phyloP scores from a whole-genome alignment of 2,888 invertebrate genomes.

The Aphidius colemani region DNA sequence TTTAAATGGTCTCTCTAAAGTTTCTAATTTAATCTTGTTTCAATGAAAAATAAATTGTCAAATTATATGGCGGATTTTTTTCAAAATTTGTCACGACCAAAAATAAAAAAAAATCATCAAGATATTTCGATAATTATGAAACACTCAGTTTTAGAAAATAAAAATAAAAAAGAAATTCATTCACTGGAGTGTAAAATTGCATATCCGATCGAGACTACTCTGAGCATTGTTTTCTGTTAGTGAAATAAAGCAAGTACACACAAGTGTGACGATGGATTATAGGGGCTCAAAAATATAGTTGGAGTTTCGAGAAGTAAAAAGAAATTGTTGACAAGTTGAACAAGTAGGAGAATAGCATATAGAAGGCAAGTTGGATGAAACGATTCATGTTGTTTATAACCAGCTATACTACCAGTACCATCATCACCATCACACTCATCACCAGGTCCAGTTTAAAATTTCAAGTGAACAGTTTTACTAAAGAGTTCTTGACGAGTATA shows the following conservation, averaged over 20 bases:
- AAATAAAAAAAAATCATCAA: too few relatives aligned
- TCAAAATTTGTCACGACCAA: too few relatives aligned
- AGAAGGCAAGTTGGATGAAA: conserved; percentile 19
- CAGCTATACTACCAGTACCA: conserved; percentile 8
- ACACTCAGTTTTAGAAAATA: background rate
- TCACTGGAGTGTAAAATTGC: background rate
- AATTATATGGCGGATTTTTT: too few relatives aligned
- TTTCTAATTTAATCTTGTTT: too few relatives aligned
- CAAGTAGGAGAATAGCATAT: conserved; percentile 24
- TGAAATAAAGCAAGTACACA: too few relatives aligned
- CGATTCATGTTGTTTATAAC: conserved; percentile 12
- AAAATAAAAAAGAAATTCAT: background rate
- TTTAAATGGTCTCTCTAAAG: too few relatives aligned
- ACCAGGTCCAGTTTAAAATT: conserved; percentile 47
- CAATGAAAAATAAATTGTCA: background rate
- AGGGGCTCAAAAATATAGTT: background rate
- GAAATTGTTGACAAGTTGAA: background rate
- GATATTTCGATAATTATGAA: too few relatives aligned
- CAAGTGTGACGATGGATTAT: too few relatives aligned
- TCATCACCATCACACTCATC: too few relatives aligned
- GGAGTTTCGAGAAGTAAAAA: conserved; percentile 9
- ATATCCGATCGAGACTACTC: background rate
- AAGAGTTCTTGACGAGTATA: conserved; percentile 53
- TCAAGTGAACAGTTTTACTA: conserved; percentile 59
- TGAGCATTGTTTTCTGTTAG: too few relatives aligned